Evolutionary conservation across 2,797 vertebrate species (phyloP).

Genomic region (Gambusia yucatana): DNA sequence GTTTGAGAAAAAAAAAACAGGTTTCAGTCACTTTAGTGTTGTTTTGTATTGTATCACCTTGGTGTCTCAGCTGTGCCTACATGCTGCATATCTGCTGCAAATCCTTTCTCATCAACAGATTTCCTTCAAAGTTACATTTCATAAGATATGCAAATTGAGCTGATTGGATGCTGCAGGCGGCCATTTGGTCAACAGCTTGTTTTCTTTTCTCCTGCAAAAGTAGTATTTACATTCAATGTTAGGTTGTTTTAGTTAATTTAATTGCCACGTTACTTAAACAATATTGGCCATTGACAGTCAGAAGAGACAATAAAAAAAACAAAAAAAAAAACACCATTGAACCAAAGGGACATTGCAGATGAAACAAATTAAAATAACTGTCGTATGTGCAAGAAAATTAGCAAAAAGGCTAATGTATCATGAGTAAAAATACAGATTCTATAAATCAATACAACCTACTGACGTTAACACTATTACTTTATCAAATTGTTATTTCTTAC

Average conservation of each 20-base stretch:
- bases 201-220: background rate
- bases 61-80: background rate
- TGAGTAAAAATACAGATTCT: no score
- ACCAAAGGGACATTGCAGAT: no score
- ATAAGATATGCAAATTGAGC: background rate
- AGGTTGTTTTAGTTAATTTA: background rate
- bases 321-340: no score
- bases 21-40: background rate
- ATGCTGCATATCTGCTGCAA: background rate
- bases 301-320: no score
- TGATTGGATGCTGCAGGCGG: background rate
- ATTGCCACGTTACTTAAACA: no score
- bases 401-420: no score
- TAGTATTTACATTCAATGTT: background rate
- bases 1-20: background rate
- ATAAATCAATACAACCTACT: background rate
- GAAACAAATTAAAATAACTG: no score
- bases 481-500: background rate
- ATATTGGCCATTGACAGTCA: no score
- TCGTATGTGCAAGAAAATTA: no score
- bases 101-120: background rate
- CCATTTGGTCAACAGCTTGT: background rate
- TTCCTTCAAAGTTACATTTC: background rate
- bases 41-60: background rate
- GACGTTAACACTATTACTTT: background rate